Conservation (phyloP, 1,140 invertebrate species). For the Eueides isabella region DNA sequence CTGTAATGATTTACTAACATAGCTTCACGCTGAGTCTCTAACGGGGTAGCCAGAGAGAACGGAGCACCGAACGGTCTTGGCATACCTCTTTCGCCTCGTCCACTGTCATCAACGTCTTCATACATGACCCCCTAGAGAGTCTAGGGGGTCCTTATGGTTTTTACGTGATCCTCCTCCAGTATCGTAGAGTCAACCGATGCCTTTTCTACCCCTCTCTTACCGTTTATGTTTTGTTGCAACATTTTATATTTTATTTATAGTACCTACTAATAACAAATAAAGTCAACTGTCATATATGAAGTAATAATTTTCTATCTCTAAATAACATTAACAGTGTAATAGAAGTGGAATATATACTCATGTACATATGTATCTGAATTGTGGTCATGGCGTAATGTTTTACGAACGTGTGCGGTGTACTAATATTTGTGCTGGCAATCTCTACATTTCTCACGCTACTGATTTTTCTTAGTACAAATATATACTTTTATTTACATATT, state of each 20-base stretch:
- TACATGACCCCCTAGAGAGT: too few relatives aligned
- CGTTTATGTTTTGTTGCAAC: too few relatives aligned
- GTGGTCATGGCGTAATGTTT: constrained; percentile 21
- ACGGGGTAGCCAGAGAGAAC: not conserved
- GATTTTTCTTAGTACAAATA: not conserved
- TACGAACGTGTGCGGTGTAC: constrained; percentile 19
- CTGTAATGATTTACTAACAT: not conserved
- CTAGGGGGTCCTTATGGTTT: too few relatives aligned
- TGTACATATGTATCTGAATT: constrained; percentile 9
- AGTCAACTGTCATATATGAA: not conserved
- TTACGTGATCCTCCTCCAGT: too few relatives aligned
- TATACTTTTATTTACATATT: not conserved
- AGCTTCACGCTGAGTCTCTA: not conserved
- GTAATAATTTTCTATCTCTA: not conserved
- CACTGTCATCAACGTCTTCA: too few relatives aligned
- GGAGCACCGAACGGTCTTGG: too few relatives aligned
- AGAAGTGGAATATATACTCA: not conserved
- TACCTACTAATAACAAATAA: too few relatives aligned
- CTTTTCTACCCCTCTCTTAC: too few relatives aligned
- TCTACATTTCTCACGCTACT: constrained; percentile 7
- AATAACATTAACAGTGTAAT: constrained; percentile 15
- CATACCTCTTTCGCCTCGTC: too few relatives aligned
- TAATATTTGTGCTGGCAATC: constrained; percentile 24
- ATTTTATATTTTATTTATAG: too few relatives aligned
- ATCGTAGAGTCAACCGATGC: too few relatives aligned